Evolutionary conservation across 64 coral and sea anemone genomes (phyloP).

Genomic region (Astreopora myriophthalma): DNA sequence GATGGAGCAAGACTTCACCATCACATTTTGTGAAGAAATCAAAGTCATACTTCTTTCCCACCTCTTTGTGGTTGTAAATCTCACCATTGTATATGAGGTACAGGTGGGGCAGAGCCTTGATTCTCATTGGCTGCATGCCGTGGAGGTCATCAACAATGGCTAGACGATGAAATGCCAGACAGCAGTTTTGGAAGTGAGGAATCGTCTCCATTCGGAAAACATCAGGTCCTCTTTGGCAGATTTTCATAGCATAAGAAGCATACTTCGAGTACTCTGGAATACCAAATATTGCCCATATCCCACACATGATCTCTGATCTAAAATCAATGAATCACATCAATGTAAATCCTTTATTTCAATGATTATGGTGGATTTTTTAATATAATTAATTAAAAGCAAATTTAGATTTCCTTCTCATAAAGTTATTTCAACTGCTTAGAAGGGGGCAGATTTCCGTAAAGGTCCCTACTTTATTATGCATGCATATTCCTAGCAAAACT

Average conservation of each 20-base stretch:
- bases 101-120: conserved; percentile 83
- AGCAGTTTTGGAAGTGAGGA: conserved; percentile 90
- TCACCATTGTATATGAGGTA: conserved; percentile 97
- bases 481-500: too few species aligned
- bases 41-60: conserved; percentile 82
- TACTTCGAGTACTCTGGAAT: conserved; percentile 87
- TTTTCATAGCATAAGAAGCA: conserved; percentile 83
- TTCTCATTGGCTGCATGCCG: conserved; percentile 99
- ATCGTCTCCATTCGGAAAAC: conserved; percentile 97
- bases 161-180: conserved; percentile 90
- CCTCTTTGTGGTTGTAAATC: conserved; percentile 94
- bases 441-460: too few species aligned
- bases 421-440: too few species aligned
- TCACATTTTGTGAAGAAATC: conserved; percentile 93
- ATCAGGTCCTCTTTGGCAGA: conserved; percentile 88
- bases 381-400: too few species aligned
- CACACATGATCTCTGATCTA: conserved; percentile 79
- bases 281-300: conserved; percentile 99
- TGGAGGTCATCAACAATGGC: conserved; percentile 88
- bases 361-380: too few species aligned
- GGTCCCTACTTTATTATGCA: too few species aligned
- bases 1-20: conserved; percentile 94
- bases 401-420: too few species aligned
- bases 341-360: not conserved
- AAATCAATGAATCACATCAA: not conserved